Base-by-base conservation (phyloP, 2,113 vertebrate genomes). In the Nematolebias whitei region DNA sequence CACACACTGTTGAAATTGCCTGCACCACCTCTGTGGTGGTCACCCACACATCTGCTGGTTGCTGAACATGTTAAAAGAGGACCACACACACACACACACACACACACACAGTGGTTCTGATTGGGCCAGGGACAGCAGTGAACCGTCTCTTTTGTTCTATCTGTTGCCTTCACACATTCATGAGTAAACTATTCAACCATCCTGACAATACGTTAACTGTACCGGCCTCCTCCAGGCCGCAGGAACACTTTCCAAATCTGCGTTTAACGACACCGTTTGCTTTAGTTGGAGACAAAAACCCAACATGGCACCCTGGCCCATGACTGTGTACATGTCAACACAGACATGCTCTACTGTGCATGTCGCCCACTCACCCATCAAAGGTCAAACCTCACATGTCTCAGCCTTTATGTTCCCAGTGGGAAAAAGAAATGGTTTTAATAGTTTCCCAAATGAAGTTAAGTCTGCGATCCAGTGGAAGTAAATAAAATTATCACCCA, bases 31-130 rank as follows among this genome's bases (percentile, higher is more conserved):
- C 55, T 24, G 12, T 62, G 76, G 83, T 88, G 88, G 83, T 86
- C 79, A 88, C 47, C 38, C 54, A 16, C 68, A 88, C 88, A 90
- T 90, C 83, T 87, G 86, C 79, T 83, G 78, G 53, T 76, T 76
- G 80, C 76, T 76, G 73, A 58, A 72, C 51, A 75, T 56, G 44
- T 70, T 57, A 57, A 47, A 56, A 39, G 38, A 71, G 81, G 88
- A 88, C 88, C 88, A 87, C 88, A 88, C 88, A 83, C 81, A 78
- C 68, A 76, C 52, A 58, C 63, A 48, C 4, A 43, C 43, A 51
- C 19, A n/a, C n/a, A n/a, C n/a, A n/a, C n/a, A n/a, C n/a, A n/a
- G n/a, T n/a, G n/a, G n/a, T n/a, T n/a, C n/a, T n/a, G n/a, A n/a
- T n/a, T n/a, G n/a, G n/a, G n/a, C n/a, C n/a, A n/a, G n/a, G n/a